Percentiles rank a stretch among this genome's conserved stretches.
Evolutionary conservation across 2,113 vertebrate species (phyloP).

Genomic region (Pseudonaja textilis): DNA sequence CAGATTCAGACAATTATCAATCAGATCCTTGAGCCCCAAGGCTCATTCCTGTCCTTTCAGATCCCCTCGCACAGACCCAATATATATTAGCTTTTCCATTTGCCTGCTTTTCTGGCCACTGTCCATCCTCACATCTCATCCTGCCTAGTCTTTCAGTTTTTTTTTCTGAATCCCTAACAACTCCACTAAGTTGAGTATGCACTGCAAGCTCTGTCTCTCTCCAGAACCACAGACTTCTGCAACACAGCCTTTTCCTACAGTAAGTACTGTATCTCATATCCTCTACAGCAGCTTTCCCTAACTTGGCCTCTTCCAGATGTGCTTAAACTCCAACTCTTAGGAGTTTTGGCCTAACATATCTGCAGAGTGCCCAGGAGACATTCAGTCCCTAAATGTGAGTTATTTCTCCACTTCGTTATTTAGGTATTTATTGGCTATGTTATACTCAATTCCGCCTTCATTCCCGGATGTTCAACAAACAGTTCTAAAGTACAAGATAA

Average conservation of each 20-base stretch:
- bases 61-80: neutral
- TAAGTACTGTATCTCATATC: neutral
- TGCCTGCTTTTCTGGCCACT: neutral
- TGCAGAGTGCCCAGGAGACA: neutral
- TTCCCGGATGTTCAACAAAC: neutral
- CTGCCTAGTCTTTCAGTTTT: neutral
- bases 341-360: neutral
- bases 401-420: neutral
- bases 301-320: neutral
- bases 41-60: neutral
- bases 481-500: neutral
- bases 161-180: neutral
- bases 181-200: neutral
- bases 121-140: neutral
- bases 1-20: no score
- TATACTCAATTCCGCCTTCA: neutral
- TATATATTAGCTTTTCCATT: neutral
- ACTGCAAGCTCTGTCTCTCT: neutral
- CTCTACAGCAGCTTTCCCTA: rapidly evolving
- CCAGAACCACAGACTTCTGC: neutral
- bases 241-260: neutral
- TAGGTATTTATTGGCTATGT: neutral
- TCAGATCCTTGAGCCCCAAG: neutral
- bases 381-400: neutral
- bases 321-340: neutral